phyloP scores from a whole-genome alignment of 53 echinoderm and acorn worm genomes.

The Luidia sarsii region DNA sequence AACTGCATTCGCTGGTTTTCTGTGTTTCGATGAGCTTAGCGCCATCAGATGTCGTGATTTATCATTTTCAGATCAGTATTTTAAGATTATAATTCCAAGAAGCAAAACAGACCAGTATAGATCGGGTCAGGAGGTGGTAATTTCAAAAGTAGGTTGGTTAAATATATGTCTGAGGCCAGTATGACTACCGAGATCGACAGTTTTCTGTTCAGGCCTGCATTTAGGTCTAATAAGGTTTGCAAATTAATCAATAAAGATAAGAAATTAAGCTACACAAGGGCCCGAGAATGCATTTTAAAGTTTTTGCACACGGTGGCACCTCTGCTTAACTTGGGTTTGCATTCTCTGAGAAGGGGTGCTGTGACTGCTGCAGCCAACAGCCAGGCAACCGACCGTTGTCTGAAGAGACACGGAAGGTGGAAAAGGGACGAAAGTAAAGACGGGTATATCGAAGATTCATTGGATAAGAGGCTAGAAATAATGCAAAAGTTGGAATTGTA shows the following conservation, averaged over 20 bases:
- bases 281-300: neutral
- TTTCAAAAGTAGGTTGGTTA: slow-evolving; percentile 35
- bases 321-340: neutral
- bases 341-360: slow-evolving; percentile 1
- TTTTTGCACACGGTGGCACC: neutral
- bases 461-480: slow-evolving; percentile 3
- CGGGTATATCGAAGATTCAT: neutral
- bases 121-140: slow-evolving; percentile 41
- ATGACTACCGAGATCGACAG: too few species aligned
- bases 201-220: too few species aligned
- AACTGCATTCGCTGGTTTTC: slow-evolving; percentile 42
- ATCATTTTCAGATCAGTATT: neutral
- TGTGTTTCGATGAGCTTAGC: slow-evolving; percentile 46
- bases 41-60: slow-evolving; percentile 29
- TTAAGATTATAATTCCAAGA: neutral
- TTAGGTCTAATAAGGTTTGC: neutral
- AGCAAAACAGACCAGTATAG: slow-evolving; percentile 59
- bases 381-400: neutral
- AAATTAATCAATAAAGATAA: slow-evolving; percentile 11
- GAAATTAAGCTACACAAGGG: neutral
- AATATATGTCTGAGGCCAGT: neutral
- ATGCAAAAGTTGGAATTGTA: too few species aligned
- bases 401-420: neutral
- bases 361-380: neutral
- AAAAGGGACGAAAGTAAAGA: slow-evolving; percentile 5